These are phyloP conservation scores for Sinocyclocheilus maitianheensis DNA, from an alignment of 2,113 vertebrate species.

Conservation along the genomic window DNA sequence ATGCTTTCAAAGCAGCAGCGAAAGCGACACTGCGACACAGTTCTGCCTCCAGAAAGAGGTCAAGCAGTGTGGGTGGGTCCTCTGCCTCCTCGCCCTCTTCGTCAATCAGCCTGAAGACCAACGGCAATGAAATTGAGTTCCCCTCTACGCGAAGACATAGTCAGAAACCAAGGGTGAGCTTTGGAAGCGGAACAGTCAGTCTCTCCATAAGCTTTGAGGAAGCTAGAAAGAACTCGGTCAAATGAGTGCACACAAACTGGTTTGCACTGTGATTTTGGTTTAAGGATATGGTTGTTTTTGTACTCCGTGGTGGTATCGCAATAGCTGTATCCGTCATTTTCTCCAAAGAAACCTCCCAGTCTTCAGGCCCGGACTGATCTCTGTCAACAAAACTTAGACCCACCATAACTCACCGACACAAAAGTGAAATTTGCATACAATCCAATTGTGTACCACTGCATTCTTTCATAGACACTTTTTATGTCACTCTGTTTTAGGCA, in stretches of 20 bases:
- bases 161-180: conserved; percentile 90
- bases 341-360: background rate
- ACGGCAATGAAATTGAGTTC: conserved; percentile 80
- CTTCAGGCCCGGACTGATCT: background rate
- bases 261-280: conserved; percentile 12
- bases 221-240: conserved; percentile 81
- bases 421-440: background rate
- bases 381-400: background rate
- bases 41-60: conserved; percentile 85
- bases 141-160: conserved; percentile 72
- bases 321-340: background rate
- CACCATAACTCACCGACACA: background rate
- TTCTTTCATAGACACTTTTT: background rate
- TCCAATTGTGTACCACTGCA: background rate
- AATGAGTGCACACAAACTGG: conserved; percentile 45
- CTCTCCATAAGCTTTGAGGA: conserved; percentile 93
- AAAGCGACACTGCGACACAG: conserved; percentile 88
- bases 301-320: background rate
- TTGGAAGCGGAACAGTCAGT: conserved; percentile 90
- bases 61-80: conserved; percentile 87
- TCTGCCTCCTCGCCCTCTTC: conserved; percentile 89
- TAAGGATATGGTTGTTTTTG: background rate
- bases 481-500: background rate
- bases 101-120: conserved; percentile 90
- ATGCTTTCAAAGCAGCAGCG: conserved; percentile 94